Evolutionary conservation across 2,113 vertebrate genomes (phyloP).

Genomic region (Ailuropoda melanoleuca): DNA sequence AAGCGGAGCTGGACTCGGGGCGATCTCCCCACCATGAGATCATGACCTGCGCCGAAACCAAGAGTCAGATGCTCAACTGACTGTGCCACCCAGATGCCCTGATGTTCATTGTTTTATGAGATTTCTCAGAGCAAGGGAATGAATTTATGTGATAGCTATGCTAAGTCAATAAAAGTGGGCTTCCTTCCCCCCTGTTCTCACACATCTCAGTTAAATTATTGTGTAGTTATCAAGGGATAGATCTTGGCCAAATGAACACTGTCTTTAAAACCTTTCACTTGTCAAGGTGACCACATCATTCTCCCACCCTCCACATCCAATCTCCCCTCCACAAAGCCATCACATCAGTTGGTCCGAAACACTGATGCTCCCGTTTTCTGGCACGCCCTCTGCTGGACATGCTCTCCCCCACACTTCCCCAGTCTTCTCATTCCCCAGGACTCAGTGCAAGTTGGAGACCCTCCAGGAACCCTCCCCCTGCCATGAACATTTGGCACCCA

Average conservation of each 20-base stretch:
- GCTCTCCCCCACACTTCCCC: no score
- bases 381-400: background rate
- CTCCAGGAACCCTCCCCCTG: background rate
- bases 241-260: background rate
- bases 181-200: background rate
- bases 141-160: background rate
- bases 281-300: background rate
- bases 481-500: background rate
- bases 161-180: background rate
- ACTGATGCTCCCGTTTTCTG: background rate
- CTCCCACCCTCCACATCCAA: background rate
- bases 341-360: background rate
- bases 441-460: background rate
- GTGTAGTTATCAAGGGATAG: background rate
- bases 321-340: background rate
- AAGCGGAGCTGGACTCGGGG: background rate
- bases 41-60: background rate
- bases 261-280: background rate
- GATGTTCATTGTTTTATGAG: background rate
- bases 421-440: background rate
- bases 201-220: background rate
- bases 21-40: background rate
- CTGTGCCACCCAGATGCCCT: background rate
- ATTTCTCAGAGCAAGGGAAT: background rate
- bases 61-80: background rate